A percentile compares a stretch with the other conserved stretches of the same genome.
These are phyloP conservation scores for Megastigmus dorsalis DNA, from an alignment of 2,888 invertebrate genomes.

Conservation along the genomic window DNA sequence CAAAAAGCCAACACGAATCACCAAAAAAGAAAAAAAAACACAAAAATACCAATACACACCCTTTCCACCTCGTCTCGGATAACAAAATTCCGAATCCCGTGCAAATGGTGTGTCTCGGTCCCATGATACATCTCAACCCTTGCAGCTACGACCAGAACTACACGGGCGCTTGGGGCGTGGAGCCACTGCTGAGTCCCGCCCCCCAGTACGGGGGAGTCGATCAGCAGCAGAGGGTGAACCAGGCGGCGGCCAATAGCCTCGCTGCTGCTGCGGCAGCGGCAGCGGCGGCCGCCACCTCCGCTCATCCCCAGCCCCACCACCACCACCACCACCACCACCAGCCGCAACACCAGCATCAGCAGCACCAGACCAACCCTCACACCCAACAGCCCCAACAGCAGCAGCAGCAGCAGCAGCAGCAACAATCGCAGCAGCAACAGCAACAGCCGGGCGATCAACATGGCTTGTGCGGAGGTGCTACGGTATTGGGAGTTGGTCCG, in stretches of 20 bases:
- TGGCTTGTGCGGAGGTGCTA: constrained; percentile 73
- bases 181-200: constrained; percentile 73
- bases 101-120: too few relatives aligned
- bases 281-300: constrained; percentile 53
- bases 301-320: constrained; percentile 63
- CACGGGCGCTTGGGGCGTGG: constrained; percentile 73
- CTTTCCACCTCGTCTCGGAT: too few relatives aligned
- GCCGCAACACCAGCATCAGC: constrained; percentile 67
- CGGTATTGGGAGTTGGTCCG: constrained; percentile 63
- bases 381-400: constrained; percentile 65
- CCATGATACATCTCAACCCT: too few relatives aligned
- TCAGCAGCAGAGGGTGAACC: constrained; percentile 71
- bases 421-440: constrained; percentile 70
- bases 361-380: too few relatives aligned
- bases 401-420: constrained; percentile 69
- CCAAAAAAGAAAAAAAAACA: too few relatives aligned
- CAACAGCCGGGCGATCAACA: constrained; percentile 62
- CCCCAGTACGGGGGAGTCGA: constrained; percentile 71
- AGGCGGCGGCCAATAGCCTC: constrained; percentile 70
- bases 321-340: constrained; percentile 70
- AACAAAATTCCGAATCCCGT: too few relatives aligned
- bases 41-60: too few relatives aligned
- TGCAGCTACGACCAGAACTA: constrained; percentile 72
- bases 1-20: too few relatives aligned
- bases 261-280: constrained; percentile 60